These are phyloP conservation scores for Scylla paramamosain DNA, from an alignment of 1,140 invertebrate species.

Conservation along the genomic window DNA sequence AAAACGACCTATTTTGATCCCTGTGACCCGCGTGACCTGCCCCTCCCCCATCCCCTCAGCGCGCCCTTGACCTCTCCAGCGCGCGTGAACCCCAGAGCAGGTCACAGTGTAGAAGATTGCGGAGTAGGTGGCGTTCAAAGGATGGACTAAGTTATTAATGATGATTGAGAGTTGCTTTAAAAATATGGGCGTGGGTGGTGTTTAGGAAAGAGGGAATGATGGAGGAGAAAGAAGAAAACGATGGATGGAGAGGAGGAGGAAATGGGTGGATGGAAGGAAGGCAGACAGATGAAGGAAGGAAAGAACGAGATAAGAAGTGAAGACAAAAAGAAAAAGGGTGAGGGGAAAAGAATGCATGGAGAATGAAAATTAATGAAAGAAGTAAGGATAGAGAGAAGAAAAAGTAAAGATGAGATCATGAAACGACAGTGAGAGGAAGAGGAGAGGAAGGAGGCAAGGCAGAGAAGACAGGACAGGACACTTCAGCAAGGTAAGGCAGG, in stretches of 20 bases:
- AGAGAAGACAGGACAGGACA: background rate
- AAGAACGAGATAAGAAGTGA: background rate
- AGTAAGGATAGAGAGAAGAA: background rate
- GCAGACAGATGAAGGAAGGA: background rate
- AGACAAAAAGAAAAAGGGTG: background rate
- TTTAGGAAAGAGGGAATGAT: background rate
- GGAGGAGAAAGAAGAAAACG: background rate
- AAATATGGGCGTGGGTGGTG: too few species aligned
- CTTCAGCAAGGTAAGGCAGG: background rate
- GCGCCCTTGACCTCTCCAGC: too few species aligned
- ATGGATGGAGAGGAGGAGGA: background rate
- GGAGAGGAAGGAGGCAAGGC: too few species aligned
- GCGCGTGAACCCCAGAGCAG: too few species aligned
- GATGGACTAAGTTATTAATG: too few species aligned
- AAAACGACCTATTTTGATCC: background rate
- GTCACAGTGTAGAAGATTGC: too few species aligned
- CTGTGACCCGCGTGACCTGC: too few species aligned
- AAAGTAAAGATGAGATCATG: too few species aligned
- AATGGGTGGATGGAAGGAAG: background rate
- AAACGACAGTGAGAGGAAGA: background rate
- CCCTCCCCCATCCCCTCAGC: too few species aligned
- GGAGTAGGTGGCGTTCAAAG: too few species aligned
- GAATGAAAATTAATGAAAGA: background rate
- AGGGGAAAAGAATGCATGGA: background rate
- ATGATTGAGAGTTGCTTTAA: too few species aligned